phyloP scores from a whole-genome alignment of 2,113 vertebrate genomes.

The Scartelaos histophorus region DNA sequence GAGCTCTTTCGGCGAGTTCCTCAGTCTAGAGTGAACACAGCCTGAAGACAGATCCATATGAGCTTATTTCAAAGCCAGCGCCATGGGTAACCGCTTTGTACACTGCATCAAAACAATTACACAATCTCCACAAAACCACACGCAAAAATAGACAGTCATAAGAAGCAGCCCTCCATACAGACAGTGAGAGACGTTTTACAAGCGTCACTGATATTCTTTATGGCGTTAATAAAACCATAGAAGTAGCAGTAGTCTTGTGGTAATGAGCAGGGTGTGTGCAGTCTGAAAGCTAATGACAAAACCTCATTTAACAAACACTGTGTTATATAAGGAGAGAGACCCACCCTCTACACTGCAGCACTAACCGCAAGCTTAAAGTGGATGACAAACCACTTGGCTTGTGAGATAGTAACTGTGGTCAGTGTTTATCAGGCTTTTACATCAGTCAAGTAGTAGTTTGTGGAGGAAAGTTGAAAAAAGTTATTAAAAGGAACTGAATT shows the following conservation, averaged over 20 bases:
- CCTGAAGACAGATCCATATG: background rate
- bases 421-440: too few relatives aligned
- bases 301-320: background rate
- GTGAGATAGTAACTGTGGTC: too few relatives aligned
- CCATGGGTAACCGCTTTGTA: background rate
- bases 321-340: background rate
- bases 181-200: slow-evolving; percentile 2
- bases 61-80: background rate
- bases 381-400: background rate
- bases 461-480: too few relatives aligned
- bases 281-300: slow-evolving; percentile 19
- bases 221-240: slow-evolving; percentile 15
- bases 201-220: slow-evolving; percentile 8
- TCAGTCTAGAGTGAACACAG: background rate
- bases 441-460: too few relatives aligned
- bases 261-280: slow-evolving; percentile 18
- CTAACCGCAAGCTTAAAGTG: background rate
- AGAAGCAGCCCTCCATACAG: background rate
- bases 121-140: background rate
- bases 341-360: background rate
- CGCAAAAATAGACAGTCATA: background rate
- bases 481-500: too few relatives aligned
- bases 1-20: background rate
- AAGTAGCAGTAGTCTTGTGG: slow-evolving; percentile 14
- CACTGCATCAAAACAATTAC: too few relatives aligned